These are phyloP conservation scores for Cordilura impudica DNA, from an alignment of 2,888 invertebrate species.

Conservation along the genomic window DNA sequence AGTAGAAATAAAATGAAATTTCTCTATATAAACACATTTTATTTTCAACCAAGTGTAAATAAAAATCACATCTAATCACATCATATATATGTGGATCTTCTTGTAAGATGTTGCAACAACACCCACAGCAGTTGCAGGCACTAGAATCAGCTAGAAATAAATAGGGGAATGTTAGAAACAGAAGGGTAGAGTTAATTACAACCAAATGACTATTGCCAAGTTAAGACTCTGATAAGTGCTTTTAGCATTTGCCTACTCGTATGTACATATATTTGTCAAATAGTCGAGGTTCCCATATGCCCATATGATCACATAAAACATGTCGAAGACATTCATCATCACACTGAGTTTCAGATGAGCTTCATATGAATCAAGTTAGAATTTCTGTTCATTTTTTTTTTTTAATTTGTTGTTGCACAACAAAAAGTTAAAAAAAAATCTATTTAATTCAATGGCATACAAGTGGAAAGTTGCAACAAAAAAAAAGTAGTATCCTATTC, in stretches of 20 bases:
- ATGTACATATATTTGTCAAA: neutral
- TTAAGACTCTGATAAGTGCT: constrained; percentile 2
- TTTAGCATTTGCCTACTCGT: constrained; percentile 20
- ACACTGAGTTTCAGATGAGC: constrained; percentile 10
- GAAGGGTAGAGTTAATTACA: constrained; percentile 42
- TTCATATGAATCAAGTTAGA: constrained; percentile 5
- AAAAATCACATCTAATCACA: constrained; percentile 35
- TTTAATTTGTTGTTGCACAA: constrained; percentile 19
- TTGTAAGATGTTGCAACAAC: constrained; percentile 33
- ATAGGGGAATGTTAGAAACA: constrained; percentile 33
- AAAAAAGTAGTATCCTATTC: neutral
- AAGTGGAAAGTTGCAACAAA: constrained; percentile 6
- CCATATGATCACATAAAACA: no score
- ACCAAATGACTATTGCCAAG: constrained; percentile 21
- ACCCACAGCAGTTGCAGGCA: neutral
- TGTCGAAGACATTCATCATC: constrained; percentile 16
- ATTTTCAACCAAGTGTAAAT: constrained; percentile 48
- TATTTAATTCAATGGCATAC: constrained; percentile 43
- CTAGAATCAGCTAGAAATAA: neutral
- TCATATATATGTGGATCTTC: neutral
- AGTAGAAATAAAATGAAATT: constrained; percentile 40
- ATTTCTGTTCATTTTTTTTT: constrained; percentile 3
- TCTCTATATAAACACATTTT: constrained; percentile 38
- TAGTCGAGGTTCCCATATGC: neutral
- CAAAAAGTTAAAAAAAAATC: constrained; percentile 22